Evolutionary conservation across 2,797 vertebrate genomes (phyloP), one percentile per base, ranked within the genome.

Genomic region (Gymnothorax javanicus): DNA sequence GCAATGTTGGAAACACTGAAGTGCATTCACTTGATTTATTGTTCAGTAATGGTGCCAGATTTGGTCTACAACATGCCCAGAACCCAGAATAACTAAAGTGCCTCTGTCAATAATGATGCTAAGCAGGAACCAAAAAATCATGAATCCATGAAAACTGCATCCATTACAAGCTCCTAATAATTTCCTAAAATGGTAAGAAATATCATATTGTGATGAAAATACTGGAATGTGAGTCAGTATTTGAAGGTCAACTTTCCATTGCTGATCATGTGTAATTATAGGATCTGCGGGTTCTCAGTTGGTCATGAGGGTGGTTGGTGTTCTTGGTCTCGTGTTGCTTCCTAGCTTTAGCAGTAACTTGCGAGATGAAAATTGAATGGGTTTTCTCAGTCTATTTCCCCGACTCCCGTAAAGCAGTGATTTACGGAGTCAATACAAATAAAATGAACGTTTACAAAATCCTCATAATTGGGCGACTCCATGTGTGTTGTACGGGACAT

Each of bases 391-490:
- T 59, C 54, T n/a, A 12, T 8, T 75, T 15, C 54, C 73, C 33
- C 73, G 4, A 43, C 50, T 43, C 4, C 57, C n/a, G 59, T 82
- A 83, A 58, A 23, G 59, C n/a, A 56, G 52, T 23, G 75, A 64
- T 87, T 62, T 86, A 87, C 52, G n/a, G 23, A 86, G 87, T 90
- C 84, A 89, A 69, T 33, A 69, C 27, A 54, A 71, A 25, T n/a
- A 83, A 54, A 25, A 64, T 8, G 33, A 75, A 87, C 60, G 67
- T 90, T 85, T 85, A 73, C 73, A 83, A 87, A 85, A 64, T 89
- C 86, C 67, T 50, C 33, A 82, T 69, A 91, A 52, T 69, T 82
- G 85, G 86, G 88, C 89, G 88, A 87, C 15, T 75, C 87, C 81
- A 27, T 71, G 85, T 58, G 17, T 56, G 23, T 43, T 2, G 33